These are phyloP conservation scores for Doryteuthis pealeii DNA, from an alignment of 1,140 invertebrate genomes.

Conservation along the genomic window DNA sequence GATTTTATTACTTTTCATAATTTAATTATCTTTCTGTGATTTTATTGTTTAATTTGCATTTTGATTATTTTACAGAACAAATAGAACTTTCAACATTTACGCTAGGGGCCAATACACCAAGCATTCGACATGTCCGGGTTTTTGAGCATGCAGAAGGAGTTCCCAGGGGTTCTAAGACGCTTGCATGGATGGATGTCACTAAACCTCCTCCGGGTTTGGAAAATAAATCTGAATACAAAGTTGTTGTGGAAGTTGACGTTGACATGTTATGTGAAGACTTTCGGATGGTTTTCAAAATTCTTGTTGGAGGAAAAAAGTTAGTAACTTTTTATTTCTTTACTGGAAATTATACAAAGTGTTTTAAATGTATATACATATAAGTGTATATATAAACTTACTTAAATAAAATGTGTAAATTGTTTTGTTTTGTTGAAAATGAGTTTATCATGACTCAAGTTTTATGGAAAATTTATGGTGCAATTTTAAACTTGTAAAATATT, in stretches of 20 bases:
- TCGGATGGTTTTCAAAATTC: slow-evolving; percentile 62
- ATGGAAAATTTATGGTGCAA: no score
- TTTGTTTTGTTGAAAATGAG: no score
- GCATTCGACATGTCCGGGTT: slow-evolving; percentile 40
- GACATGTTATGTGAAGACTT: slow-evolving; percentile 64
- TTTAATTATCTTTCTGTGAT: no score
- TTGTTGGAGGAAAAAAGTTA: slow-evolving; percentile 64
- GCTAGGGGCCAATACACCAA: slow-evolving; percentile 49
- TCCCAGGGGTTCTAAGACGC: slow-evolving; percentile 42
- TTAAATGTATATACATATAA: no score
- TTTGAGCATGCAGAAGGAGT: slow-evolving; percentile 50
- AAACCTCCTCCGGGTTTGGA: slow-evolving; percentile 48
- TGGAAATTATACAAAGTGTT: background rate
- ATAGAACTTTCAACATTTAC: slow-evolving; percentile 44
- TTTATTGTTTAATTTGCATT: no score
- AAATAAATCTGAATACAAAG: slow-evolving; percentile 52
- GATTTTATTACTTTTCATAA: no score
- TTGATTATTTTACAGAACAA: slow-evolving; percentile 28
- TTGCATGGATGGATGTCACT: slow-evolving; percentile 44
- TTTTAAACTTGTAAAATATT: no score
- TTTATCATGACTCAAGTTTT: no score
- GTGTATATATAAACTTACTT: no score
- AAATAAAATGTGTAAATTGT: no score
- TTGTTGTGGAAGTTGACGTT: slow-evolving; percentile 63
- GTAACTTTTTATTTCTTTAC: slow-evolving; percentile 11